A percentile compares a stretch with the other conserved stretches of the same genome.
phyloP scores from a whole-genome alignment of 2,797 vertebrate genomes.

The Pampus argenteus region DNA sequence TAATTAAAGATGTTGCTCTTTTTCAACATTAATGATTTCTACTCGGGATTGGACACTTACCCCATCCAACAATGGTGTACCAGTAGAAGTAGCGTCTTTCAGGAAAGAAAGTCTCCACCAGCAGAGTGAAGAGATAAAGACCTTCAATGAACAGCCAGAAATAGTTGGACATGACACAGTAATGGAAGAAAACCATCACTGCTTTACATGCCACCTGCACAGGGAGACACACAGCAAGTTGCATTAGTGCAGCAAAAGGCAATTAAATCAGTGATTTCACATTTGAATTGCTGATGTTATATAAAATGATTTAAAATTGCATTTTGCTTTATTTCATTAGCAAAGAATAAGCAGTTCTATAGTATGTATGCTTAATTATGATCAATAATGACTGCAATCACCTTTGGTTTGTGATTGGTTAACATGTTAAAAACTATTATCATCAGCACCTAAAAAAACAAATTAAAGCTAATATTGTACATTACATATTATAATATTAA shows the following conservation, averaged over 20 bases:
- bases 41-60: slow-evolving; percentile 76
- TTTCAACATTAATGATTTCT: neutral
- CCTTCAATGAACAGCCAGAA: slow-evolving; percentile 99
- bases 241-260: neutral
- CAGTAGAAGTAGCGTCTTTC: slow-evolving; percentile 98
- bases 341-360: no score
- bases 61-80: slow-evolving; percentile 98
- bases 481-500: no score
- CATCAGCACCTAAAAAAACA: no score
- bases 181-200: slow-evolving; percentile 98
- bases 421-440: no score
- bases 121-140: slow-evolving; percentile 95
- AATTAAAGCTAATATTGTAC: no score
- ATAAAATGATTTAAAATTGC: no score
- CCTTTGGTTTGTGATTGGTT: no score
- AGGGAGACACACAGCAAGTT: neutral
- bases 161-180: slow-evolving; percentile 99
- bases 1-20: neutral
- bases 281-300: slow-evolving; percentile 1
- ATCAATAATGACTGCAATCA: no score
- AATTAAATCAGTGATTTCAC: neutral
- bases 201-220: slow-evolving; percentile 94
- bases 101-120: slow-evolving; percentile 98
- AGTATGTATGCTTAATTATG: no score
- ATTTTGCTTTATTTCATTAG: no score